Base-by-base conservation (phyloP, 2,888 invertebrate genomes). In the Lithophane ornitopus region DNA sequence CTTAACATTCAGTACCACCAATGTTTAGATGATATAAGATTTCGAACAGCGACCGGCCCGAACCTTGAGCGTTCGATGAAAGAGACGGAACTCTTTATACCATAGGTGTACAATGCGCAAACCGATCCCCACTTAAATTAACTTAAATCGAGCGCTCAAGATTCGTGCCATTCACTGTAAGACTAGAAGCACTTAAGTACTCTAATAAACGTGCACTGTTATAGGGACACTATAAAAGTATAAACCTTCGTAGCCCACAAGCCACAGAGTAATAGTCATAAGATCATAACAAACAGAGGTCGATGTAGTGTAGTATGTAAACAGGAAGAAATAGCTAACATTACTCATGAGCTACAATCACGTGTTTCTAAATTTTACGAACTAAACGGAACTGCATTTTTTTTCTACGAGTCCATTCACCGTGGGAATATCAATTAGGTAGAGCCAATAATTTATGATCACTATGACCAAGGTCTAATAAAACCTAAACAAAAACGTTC, bases 401-500 rank as follows among this genome's bases (percentile, higher is more conserved):
- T 52, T 54, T 82, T 58, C 28, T 52, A 11, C 52, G 52, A 70
- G 22, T n/a, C 39, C 12, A 52, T 70, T 70, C 14, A 58, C 56
- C 41, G 44, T 70, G 54, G 68, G 69, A 82, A 84, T 81, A 83
- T 74, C 56, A 44, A 67, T 34, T 46, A 73, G 14, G 34, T n/a
- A 66, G 19, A n/a, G n/a, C 66, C 70, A 52, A 52, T 22, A 65
- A 26, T 39, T 58, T 65, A 58, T 26, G 22, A 76, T 65, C 63
- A 77, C 63, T 73, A 75, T 71, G 74, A 52, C 71, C 62, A 79
- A 65, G 75, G 61, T 72, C 69, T 71, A 70, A 80, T 85, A 84
- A 84, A 81, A 76, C 62, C 61, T 71, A 67, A 79, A 80, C 85
- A 86, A 89, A 84, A 67, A 82, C 78, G 73, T 84, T 82, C 80